Percentiles rank a stretch among this genome's conserved stretches.
phyloP scores from a whole-genome alignment of 2,888 invertebrate genomes.

The Chrysolina oricalcia region DNA sequence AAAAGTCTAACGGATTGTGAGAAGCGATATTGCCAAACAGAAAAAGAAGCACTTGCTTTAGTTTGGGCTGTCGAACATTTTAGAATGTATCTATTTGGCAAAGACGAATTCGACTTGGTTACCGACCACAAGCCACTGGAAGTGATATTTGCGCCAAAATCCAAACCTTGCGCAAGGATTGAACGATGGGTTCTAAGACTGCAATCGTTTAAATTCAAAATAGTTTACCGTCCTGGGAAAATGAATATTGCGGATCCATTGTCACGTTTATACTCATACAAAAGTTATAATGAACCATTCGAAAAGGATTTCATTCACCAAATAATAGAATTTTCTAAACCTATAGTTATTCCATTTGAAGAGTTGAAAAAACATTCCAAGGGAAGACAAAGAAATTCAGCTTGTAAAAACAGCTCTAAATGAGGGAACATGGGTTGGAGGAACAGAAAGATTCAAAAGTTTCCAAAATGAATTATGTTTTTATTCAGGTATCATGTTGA shows the following conservation, averaged over 20 bases:
- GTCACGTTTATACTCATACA: too few species aligned
- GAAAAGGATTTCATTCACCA: background rate
- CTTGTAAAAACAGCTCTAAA: background rate
- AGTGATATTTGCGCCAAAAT: slow-evolving; percentile 57
- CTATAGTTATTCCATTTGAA: background rate
- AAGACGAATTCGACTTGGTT: slow-evolving; percentile 57
- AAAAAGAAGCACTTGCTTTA: too few species aligned
- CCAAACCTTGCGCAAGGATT: slow-evolving; percentile 53
- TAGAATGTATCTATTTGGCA: slow-evolving; percentile 57
- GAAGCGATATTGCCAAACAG: slow-evolving; percentile 63
- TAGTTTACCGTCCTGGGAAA: too few species aligned
- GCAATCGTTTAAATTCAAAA: slow-evolving; percentile 44
- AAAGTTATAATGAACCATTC: background rate
- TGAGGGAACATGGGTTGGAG: background rate
- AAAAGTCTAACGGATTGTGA: slow-evolving; percentile 56
- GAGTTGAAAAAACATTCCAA: slow-evolving; percentile 14
- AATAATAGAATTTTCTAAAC: slow-evolving; percentile 11
- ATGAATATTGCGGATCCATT: too few species aligned
- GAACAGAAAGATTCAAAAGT: slow-evolving; percentile 19
- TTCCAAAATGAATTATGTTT: slow-evolving; percentile 61
- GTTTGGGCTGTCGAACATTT: too few species aligned
- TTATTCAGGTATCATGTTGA: slow-evolving; percentile 48
- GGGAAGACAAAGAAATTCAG: background rate
- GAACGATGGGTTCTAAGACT: slow-evolving; percentile 37
- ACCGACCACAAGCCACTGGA: slow-evolving; percentile 46